Evolutionary conservation across 2,888 invertebrate genomes (phyloP).

Genomic region (Sarcophaga caerulescens): DNA sequence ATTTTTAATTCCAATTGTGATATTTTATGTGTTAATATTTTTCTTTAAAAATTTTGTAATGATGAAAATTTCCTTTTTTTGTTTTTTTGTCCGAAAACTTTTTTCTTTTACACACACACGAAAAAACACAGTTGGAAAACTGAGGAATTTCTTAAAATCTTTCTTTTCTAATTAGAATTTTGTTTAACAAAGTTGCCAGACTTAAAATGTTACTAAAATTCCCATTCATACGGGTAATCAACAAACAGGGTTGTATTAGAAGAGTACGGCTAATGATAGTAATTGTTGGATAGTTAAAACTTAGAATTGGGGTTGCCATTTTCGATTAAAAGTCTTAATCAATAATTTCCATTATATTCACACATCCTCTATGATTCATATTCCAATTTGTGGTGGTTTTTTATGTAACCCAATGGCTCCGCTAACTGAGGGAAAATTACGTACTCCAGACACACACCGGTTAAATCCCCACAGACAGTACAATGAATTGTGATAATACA

Average conservation of each 20-base stretch:
- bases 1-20: slow-evolving; percentile 45
- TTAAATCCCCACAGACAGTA: too few relatives aligned
- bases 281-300: too few relatives aligned
- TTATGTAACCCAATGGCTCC: too few relatives aligned
- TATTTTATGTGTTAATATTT: slow-evolving; percentile 44
- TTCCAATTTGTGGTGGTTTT: too few relatives aligned
- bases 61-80: slow-evolving; percentile 57
- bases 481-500: too few relatives aligned
- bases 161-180: slow-evolving; percentile 59
- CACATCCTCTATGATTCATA: too few relatives aligned
- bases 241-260: slow-evolving; percentile 20
- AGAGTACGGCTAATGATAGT: background rate
- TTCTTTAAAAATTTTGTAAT: slow-evolving; percentile 63
- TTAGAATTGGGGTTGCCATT: too few relatives aligned
- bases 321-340: too few relatives aligned
- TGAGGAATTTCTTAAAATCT: slow-evolving; percentile 56
- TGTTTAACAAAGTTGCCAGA: slow-evolving; percentile 20
- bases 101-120: slow-evolving; percentile 62
- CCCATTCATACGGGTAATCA: background rate
- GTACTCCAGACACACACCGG: too few relatives aligned
- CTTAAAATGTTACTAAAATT: background rate
- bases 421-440: too few relatives aligned
- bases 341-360: too few relatives aligned
- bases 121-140: slow-evolving; percentile 67
- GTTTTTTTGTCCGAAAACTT: slow-evolving; percentile 63